These are phyloP conservation scores for Thelaira solivaga DNA, from an alignment of 2,888 invertebrate species.

Conservation along the genomic window DNA sequence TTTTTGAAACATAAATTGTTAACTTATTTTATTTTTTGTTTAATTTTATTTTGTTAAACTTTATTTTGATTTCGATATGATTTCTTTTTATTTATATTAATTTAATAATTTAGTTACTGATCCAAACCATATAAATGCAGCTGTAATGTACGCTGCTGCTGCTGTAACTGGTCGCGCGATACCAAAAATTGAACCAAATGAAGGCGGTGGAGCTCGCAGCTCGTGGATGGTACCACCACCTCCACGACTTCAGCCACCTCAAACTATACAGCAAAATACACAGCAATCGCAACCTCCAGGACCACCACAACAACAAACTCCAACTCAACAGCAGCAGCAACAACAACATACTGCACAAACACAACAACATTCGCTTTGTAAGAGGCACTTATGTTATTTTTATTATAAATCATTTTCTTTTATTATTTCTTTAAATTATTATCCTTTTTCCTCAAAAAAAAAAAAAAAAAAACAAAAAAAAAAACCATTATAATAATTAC, in stretches of 20 bases:
- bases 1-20: neutral
- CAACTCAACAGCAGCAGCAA: conserved; percentile 64
- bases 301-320: conserved; percentile 64
- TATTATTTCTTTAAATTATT: conserved; percentile 32
- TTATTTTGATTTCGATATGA: conserved; percentile 38
- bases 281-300: conserved; percentile 66
- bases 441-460: neutral
- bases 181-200: conserved; percentile 77
- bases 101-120: conserved; percentile 71
- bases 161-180: conserved; percentile 73
- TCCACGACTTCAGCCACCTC: conserved; percentile 72
- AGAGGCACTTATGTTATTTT: conserved; percentile 66
- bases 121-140: conserved; percentile 74
- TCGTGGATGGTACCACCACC: conserved; percentile 76
- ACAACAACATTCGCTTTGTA: conserved; percentile 75
- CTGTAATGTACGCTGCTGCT: conserved; percentile 73
- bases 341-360: conserved; percentile 65
- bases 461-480: neutral
- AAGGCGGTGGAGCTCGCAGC: conserved; percentile 70
- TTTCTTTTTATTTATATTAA: conserved; percentile 62
- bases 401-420: conserved; percentile 41
- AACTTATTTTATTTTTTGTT: neutral
- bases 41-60: neutral
- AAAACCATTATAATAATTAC: neutral
- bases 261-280: conserved; percentile 64